Percentiles rank a stretch among this genome's conserved stretches.
These are phyloP conservation scores for Drosophila acutilabella DNA, from an alignment of 2,888 invertebrate species.

Conservation along the genomic window DNA sequence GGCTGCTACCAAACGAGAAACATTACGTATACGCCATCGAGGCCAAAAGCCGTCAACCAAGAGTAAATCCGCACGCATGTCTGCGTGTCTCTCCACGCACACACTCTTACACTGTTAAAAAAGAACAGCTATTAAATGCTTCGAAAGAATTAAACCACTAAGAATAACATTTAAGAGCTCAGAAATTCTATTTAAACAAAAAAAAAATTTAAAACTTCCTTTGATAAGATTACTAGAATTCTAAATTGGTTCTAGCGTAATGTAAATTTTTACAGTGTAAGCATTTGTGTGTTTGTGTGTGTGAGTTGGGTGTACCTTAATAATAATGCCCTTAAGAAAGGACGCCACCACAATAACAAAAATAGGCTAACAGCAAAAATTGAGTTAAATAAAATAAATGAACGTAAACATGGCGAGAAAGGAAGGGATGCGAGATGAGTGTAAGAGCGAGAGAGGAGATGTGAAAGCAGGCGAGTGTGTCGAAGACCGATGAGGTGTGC, in stretches of 20 bases:
- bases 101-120: background rate
- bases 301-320: conserved; percentile 55
- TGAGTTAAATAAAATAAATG: conserved; percentile 60
- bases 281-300: conserved; percentile 16
- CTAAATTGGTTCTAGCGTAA: no score
- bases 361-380: conserved; percentile 49
- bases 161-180: no score
- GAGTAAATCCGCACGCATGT: conserved; percentile 57
- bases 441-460: background rate
- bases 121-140: background rate
- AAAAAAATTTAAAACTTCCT: no score
- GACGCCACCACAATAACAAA: conserved; percentile 55
- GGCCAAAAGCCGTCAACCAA: conserved; percentile 67
- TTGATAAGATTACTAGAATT: no score
- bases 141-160: no score
- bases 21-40: conserved; percentile 71
- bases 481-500: conserved; percentile 59
- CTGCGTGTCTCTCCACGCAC: background rate
- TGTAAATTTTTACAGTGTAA: background rate
- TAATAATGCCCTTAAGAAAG: conserved; percentile 72
- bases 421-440: background rate
- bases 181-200: no score
- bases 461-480: conserved; percentile 14
- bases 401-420: conserved; percentile 43
- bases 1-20: conserved; percentile 45